Base-by-base conservation (phyloP, 2,113 vertebrate genomes). In the Pogonocichla stellata region DNA sequence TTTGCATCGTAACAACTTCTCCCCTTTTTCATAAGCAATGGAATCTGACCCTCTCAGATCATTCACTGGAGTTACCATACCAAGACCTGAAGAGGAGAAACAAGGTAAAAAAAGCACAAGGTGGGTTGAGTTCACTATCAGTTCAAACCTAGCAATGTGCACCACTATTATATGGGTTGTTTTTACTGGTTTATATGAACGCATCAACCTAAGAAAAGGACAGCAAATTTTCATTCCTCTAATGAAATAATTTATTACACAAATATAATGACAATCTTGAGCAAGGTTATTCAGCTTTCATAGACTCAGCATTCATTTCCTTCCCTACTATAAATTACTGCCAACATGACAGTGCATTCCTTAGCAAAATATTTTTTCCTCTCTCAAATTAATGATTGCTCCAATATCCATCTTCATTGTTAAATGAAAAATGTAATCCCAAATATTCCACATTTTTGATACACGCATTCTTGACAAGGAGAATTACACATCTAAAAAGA, bases 41-140 rank as follows among this genome's bases (percentile, higher is more conserved):
- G 99, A 99, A 96, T 99, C 99, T 0, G 99, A 99, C 18, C 99
- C 99, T 43, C 99, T 98, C 16, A 99, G 98, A 94, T 99, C 99
- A 67, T 99, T 99, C 90, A 99, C 99, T 3, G 99, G 99, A 29
- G 99, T 99, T 90, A 99, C 99, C 99, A 99, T 99, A 28, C 99
- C 99, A 92, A 99, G 98, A 97, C 99, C 99, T 99, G 79, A 86
- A 91, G 93, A 31, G 14, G 9, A 86, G 16, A 73, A 86, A 22
- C 20, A 57, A 51, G 54, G 22, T 78, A 86, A 50, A 75, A 72
- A 79, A 81, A 67, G 7, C 54, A 88, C 17, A 79, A 47, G 8
- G 10, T 0, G 6, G 18, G 10, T 29, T 61, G 43, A 3, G 1
- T 5, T 64, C 31, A 90, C 26, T 14, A 62, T 45, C 40, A 80